Evolutionary conservation across 2,797 vertebrate genomes (phyloP), one percentile per base, ranked within the genome.

Genomic region (Trematocara caparti): DNA sequence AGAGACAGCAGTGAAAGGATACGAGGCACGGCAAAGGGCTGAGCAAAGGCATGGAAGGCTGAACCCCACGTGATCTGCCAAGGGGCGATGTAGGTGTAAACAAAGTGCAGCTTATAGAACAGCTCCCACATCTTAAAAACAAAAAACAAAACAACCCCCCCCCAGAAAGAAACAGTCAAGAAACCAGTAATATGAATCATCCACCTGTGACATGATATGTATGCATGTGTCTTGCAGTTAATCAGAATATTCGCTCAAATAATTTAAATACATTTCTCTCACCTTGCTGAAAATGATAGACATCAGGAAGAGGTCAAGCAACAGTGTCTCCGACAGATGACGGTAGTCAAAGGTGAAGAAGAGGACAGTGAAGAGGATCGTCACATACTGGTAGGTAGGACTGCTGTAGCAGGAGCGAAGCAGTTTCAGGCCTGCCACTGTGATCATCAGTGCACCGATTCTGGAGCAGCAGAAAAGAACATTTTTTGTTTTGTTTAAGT

Each of bases 21-120:
- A 99, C 98, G 98, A 94, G 98, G 98, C 90, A 99, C 98, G 51
- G 98, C 98, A 84, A 99, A 99, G 17, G 98, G 98, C 91, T 99
- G 98, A 88, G 98, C 98, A 55, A 99, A 99, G 88, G 98, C 98
- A 66, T 99, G 98, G 90, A 99, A 99, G 73, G 98, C 98, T 51
- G 98, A 99, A 64, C 98, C 98, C 98, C 98, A 99, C 0, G 98
- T 99, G 92, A 99, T 99, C 89, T 99, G 98, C 98, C 98, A 99
- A 0, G 98, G 98, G 77, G 98, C 98, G 53, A 99, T 98, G 88
- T 99, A 99, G 85, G 98, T 99, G 93, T 99, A 99, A 80, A 99
- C 98, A 90, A 99, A 99, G 92, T 97, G 97, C 92, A 99, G 85
- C 91, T 99, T 99, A 95, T 98, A 98, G 90, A 99, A 97, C 75